Evolutionary conservation across 2,797 vertebrate species (phyloP), one percentile per base, ranked within the genome.

Genomic region (Gobionotothen gibberifrons): DNA sequence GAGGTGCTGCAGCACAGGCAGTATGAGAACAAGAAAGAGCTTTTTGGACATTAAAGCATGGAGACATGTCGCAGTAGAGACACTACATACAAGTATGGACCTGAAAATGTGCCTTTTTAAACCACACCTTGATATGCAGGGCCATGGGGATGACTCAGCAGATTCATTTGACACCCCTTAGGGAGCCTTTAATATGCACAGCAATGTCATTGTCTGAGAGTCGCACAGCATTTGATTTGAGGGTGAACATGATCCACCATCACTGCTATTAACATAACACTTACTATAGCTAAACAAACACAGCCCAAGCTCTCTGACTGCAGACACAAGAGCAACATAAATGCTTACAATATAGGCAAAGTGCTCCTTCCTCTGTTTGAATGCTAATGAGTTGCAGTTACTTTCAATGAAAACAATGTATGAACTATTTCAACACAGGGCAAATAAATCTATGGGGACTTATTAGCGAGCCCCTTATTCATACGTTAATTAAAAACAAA

Each of bases 401-500:
- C 36, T 58, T 39, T 62, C 19, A 36, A 19, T 69, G 39, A 68
- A 63, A 73, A 60, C 44, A 52, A 44, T 40, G 12, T 21, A 40
- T 53, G 51, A 65, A 60, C 56, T n/a, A 62, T 58, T 51, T 59
- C 52, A 62, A 40, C 42, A n/a, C 29, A 52, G 53, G 69, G 60
- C 53, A 53, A 26, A 68, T 58, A 49, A 39, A 72, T 67, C 47
- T 67, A 19, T 21, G n/a, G 29, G 61, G 64, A 54, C 58, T 65
- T 51, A 69, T 60, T 67, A 56, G 74, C 0, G 3, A 58, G 12
- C 39, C 5, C 29, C 62, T 76, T 66, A 59, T 67, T 69, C 64
- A n/a, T 15, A 57, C 53, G 76, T 74, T 62, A 71, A 77, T 81
- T 74, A 74, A 76, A 44, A 74, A 70, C 52, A 76, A 62, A 81